phyloP scores from a whole-genome alignment of 2,113 vertebrate species.

The Synodontis membranacea region DNA sequence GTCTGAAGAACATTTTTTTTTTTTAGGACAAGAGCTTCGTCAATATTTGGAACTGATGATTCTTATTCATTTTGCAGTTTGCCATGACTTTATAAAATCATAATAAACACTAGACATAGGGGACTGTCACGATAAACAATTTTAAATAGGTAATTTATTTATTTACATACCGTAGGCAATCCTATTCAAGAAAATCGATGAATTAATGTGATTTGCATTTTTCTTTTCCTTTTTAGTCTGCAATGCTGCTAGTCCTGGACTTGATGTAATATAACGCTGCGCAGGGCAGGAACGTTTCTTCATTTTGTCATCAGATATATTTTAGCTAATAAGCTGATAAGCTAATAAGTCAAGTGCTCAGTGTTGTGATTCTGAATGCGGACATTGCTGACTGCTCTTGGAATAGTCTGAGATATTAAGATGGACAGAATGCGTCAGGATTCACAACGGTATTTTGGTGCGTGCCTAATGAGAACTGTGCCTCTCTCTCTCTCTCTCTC shows the following conservation, averaged over 20 bases:
- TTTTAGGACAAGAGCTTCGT: background rate
- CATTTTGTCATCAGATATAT: background rate
- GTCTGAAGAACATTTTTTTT: background rate
- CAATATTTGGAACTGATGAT: background rate
- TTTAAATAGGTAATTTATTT: background rate
- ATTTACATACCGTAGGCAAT: background rate
- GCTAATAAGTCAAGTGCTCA: background rate
- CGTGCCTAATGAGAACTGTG: background rate
- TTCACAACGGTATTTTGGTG: background rate
- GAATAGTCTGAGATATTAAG: background rate
- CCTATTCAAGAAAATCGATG: background rate
- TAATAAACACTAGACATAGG: background rate
- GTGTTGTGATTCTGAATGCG: background rate
- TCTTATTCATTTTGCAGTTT: constrained; percentile 4
- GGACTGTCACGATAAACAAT: background rate
- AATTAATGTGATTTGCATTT: background rate
- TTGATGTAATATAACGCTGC: too few relatives aligned
- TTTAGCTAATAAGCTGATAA: background rate
- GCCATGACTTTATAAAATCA: background rate
- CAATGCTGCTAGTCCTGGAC: background rate
- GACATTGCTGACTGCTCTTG: background rate
- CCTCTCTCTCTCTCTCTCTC: constrained; percentile 11
- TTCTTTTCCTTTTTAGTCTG: background rate
- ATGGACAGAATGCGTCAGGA: background rate
- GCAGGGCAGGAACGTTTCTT: background rate